phyloP scores from a whole-genome alignment of 2,113 vertebrate genomes.

The Percopsis transmontana region DNA sequence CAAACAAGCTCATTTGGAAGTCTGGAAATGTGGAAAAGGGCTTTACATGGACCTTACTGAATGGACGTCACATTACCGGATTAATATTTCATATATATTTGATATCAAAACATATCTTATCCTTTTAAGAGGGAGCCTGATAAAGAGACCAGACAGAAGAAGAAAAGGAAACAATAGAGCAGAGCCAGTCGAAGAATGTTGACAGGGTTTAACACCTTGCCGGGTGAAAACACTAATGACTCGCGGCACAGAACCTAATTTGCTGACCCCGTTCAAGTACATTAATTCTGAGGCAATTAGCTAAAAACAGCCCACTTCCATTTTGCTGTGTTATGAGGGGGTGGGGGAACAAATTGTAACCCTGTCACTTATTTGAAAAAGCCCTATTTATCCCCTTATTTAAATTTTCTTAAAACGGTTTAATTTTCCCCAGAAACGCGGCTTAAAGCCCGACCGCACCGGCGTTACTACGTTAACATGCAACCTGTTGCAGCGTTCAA shows the following conservation, averaged over 20 bases:
- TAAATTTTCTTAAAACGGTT: not conserved
- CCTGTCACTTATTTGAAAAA: not conserved
- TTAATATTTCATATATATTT: too few species aligned
- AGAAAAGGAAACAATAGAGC: too few species aligned
- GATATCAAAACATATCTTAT: too few species aligned
- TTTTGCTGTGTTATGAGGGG: not conserved
- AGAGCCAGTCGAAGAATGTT: not conserved
- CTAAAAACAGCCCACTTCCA: constrained; percentile 9
- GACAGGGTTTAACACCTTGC: not conserved
- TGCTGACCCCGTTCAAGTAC: constrained; percentile 10
- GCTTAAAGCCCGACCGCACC: too few species aligned
- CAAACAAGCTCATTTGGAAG: too few species aligned
- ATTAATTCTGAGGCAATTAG: constrained; percentile 22
- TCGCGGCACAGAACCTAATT: constrained; percentile 11
- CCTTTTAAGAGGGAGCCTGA: too few species aligned
- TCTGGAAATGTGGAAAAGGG: too few species aligned
- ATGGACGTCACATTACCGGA: too few species aligned
- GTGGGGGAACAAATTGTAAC: not conserved
- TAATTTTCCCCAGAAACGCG: too few species aligned
- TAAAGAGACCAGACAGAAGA: too few species aligned
- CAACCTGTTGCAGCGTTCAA: not conserved
- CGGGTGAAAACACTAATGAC: constrained; percentile 5
- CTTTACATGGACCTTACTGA: too few species aligned
- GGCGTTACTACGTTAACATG: too few species aligned
- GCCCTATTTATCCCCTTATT: not conserved